These are phyloP conservation scores for Littorina saxatilis DNA, from an alignment of 1,140 invertebrate genomes.

Conservation along the genomic window DNA sequence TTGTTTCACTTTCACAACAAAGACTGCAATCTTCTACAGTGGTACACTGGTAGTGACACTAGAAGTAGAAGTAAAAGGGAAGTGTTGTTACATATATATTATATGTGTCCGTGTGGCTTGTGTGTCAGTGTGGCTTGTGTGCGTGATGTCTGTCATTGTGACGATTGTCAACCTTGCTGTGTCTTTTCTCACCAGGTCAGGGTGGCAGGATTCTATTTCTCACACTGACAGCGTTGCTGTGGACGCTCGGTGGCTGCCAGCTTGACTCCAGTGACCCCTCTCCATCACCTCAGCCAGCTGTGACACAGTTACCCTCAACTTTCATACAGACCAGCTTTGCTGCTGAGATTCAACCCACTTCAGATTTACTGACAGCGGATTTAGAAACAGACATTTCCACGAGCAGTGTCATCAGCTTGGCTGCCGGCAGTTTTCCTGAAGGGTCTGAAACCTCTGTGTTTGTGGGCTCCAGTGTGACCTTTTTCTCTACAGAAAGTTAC, in stretches of 20 bases:
- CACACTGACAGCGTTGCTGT: neutral
- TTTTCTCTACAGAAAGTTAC: too few species aligned
- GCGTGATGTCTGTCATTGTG: neutral
- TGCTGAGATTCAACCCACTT: neutral
- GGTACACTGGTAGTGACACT: neutral
- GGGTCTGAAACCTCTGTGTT: neutral
- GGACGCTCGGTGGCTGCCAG: neutral
- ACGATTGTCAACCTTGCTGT: neutral
- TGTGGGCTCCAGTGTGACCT: neutral
- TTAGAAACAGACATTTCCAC: neutral
- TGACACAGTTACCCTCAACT: neutral
- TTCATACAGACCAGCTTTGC: neutral
- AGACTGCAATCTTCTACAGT: neutral
- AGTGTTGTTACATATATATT: neutral
- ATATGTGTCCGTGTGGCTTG: neutral
- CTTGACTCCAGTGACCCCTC: neutral
- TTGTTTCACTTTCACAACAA: too few species aligned
- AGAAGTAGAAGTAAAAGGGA: too few species aligned
- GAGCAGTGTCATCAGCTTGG: neutral
- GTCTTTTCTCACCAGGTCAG: neutral
- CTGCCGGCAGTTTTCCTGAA: neutral
- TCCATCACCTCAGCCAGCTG: neutral
- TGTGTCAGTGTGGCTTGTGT: neutral
- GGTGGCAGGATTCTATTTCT: neutral
- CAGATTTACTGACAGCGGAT: neutral